Evolutionary conservation across 2,797 vertebrate genomes (phyloP), one percentile per base, ranked within the genome.

Genomic region (Macropodus opercularis): DNA sequence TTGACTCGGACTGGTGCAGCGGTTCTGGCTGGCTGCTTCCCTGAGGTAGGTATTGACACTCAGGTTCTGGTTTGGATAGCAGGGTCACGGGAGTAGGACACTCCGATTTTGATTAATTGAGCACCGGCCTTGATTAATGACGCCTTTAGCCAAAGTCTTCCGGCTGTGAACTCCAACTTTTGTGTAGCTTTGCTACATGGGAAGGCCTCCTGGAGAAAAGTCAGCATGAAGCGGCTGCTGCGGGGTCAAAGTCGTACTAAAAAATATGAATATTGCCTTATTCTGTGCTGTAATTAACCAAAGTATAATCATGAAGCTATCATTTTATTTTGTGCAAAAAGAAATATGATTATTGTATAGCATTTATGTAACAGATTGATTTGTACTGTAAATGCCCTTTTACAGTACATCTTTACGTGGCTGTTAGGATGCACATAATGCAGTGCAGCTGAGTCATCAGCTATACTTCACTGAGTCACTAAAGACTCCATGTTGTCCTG

Each of bases 31-130:
- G 85, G 75, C 87, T 90, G 89, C 83, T 76, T 90, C 79, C 76
- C 88, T 89, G 85, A 89, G 85, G 82, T 69, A 10, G 74, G 82
- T 91, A 92, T 92, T 86, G 90, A 90, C 91, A 91, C 83, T 61
- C 56, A 43, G 80, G 84, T 86, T 85, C 85, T 80, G 85, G 81
- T 89, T 87, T 87, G 85, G 83, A 82, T 84, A 75, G 69, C 83
- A 82, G 85, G 87, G 84, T 85, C 72, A 39, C 53, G 29, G 65
- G 69, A 79, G 63, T 73, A 72, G 38, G 84, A 85, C 74, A 79
- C 73, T 75, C 80, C 80, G 75, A 63, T 80, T 85, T 85, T 89
- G 89, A 89, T 90, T 90, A 88, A 90, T 90, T 89, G 87, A 90
- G 84, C 75, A 39, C 52, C 21, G 22, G 69, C 69, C 73, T 88